A percentile compares a stretch with the other conserved stretches of the same genome.
These are phyloP conservation scores for Drosophila mimica DNA, from an alignment of 2,888 invertebrate species.

Conservation along the genomic window DNA sequence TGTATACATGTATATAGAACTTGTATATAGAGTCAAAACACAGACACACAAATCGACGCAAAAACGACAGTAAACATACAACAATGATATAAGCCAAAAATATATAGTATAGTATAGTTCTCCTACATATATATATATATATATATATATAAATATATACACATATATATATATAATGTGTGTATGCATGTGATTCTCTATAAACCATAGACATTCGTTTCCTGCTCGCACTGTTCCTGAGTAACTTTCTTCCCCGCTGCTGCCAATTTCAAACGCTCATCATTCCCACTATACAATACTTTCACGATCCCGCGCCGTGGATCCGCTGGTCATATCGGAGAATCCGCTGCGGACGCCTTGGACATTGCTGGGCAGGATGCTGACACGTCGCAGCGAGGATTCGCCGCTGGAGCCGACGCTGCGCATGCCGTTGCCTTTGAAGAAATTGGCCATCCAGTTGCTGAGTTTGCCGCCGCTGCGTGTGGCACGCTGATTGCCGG, in stretches of 20 bases:
- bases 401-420: slow-evolving; percentile 85
- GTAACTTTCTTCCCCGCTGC: slow-evolving; percentile 57
- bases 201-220: slow-evolving; percentile 54
- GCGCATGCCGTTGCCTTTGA: slow-evolving; percentile 90
- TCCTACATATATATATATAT: not conserved
- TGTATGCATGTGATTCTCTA: slow-evolving; percentile 31
- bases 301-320: slow-evolving; percentile 82
- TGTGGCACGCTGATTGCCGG: slow-evolving; percentile 42
- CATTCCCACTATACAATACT: slow-evolving; percentile 83
- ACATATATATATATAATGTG: slow-evolving; percentile 19
- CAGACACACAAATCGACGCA: slow-evolving; percentile 54
- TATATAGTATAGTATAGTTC: slow-evolving; percentile 21
- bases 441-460: slow-evolving; percentile 90
- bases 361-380: slow-evolving; percentile 82
- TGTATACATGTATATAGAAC: not conserved
- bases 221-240: slow-evolving; percentile 78
- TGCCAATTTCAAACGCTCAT: not conserved
- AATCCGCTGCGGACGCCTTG: slow-evolving; percentile 82
- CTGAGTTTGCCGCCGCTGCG: slow-evolving; percentile 85
- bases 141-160: slow-evolving; percentile 8
- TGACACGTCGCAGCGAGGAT: slow-evolving; percentile 79
- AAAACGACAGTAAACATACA: slow-evolving; percentile 65
- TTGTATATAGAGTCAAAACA: slow-evolving; percentile 49
- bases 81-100: slow-evolving; percentile 68
- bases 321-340: slow-evolving; percentile 80